phyloP scores from a whole-genome alignment of 2,888 invertebrate genomes.

The Stratiomys singularior region DNA sequence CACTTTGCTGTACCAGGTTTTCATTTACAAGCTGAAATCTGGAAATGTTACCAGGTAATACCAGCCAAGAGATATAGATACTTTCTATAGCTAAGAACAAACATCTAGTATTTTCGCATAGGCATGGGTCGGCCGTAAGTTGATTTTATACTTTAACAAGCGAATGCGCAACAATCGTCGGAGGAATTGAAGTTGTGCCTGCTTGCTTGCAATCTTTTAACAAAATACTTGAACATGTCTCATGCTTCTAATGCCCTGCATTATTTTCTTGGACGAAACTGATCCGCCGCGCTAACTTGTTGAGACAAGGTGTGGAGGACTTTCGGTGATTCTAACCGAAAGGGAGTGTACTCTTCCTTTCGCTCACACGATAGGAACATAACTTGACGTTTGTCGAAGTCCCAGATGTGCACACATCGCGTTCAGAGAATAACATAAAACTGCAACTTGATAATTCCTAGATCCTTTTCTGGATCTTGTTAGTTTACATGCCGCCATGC shows the following conservation, averaged over 20 bases:
- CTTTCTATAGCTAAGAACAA: no score
- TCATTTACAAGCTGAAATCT: no score
- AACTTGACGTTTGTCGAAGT: neutral
- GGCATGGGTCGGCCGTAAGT: no score
- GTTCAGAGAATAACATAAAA: conserved; percentile 1
- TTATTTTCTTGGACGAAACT: neutral
- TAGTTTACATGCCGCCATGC: conserved; percentile 30
- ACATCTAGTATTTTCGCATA: no score
- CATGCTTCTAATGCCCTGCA: conserved; percentile 10
- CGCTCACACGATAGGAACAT: neutral
- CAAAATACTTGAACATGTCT: conserved; percentile 46
- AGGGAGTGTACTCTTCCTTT: neutral
- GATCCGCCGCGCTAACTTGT: neutral
- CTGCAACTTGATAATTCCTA: conserved; percentile 31
- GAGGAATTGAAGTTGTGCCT: no score
- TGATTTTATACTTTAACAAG: no score
- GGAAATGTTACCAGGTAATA: no score
- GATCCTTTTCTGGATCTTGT: conserved; percentile 18
- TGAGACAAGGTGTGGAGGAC: neutral
- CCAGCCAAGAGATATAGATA: no score
- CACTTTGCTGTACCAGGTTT: no score
- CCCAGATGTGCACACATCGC: conserved; percentile 33
- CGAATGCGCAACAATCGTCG: neutral
- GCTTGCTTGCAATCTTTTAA: conserved; percentile 34
- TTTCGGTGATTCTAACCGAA: neutral